Evolutionary conservation across 2,113 vertebrate species (phyloP).

Genomic region (Rattus rattus): DNA sequence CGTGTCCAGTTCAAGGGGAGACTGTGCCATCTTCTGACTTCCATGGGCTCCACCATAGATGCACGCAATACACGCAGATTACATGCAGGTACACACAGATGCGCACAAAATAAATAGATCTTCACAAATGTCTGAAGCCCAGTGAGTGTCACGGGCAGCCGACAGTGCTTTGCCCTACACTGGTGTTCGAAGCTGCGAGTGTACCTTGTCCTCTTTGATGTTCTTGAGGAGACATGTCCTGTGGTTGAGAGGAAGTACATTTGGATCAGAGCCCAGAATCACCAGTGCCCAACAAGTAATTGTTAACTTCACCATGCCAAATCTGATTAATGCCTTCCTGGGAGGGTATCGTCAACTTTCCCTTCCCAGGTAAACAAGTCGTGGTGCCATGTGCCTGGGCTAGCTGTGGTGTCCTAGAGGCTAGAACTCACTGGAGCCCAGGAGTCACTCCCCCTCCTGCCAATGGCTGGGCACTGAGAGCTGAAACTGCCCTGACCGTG

Average conservation of each 20-base stretch:
- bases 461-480: not conserved
- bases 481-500: accelerated
- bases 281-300: not conserved
- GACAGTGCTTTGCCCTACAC: not conserved
- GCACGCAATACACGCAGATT: not conserved
- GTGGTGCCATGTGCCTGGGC: not conserved
- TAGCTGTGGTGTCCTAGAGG: not conserved
- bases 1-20: not conserved
- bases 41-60: not conserved
- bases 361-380: not conserved
- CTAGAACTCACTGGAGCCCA: not conserved
- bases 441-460: not conserved
- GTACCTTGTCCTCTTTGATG: not conserved
- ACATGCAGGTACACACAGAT: not conserved
- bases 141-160: not conserved
- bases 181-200: not conserved
- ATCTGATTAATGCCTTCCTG: conserved; percentile 11
- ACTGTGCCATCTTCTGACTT: not conserved
- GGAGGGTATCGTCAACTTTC: not conserved
- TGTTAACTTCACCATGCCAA: not conserved
- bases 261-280: not conserved
- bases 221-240: not conserved
- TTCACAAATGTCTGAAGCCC: not conserved
- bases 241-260: conserved; percentile 11
- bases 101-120: not conserved